These are phyloP conservation scores for Ashinkailepas kermadecensis DNA, from an alignment of 2,888 invertebrate genomes.

Conservation along the genomic window DNA sequence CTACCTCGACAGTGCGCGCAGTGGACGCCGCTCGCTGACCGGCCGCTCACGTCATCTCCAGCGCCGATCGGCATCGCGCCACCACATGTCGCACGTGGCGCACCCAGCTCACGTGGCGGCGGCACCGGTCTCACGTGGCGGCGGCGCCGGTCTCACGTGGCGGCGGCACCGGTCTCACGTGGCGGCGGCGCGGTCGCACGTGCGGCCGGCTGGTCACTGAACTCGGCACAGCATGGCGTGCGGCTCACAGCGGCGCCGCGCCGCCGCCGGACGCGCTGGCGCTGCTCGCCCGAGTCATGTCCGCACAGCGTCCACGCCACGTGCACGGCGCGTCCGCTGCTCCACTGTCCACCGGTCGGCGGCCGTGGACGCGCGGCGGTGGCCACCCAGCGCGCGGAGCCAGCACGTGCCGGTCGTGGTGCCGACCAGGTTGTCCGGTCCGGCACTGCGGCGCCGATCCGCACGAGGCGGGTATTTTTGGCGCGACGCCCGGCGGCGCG, in stretches of 20 bases:
- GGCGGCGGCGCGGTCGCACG: too few relatives aligned
- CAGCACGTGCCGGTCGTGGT: background rate
- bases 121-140: too few relatives aligned
- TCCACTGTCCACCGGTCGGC: background rate
- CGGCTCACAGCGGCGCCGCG: background rate
- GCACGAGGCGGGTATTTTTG: background rate
- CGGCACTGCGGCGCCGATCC: background rate
- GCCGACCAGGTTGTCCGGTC: too few relatives aligned
- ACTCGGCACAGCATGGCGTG: background rate
- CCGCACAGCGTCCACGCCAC: background rate
- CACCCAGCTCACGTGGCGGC: background rate
- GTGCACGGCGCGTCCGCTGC: background rate
- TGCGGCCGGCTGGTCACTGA: background rate
- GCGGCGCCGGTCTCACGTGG: too few relatives aligned
- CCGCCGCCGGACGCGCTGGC: background rate
- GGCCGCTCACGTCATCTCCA: background rate
- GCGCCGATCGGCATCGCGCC: background rate
- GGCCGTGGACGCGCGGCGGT: background rate
- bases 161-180: too few relatives aligned
- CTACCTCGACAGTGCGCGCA: conserved; percentile 9
- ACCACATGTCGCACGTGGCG: background rate
- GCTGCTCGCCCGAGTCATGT: background rate
- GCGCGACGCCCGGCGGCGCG: background rate
- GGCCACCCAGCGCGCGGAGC: background rate
- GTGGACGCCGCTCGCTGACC: background rate